These are phyloP conservation scores for Tetragonisca angustula DNA, from an alignment of 2,888 invertebrate species.

Conservation along the genomic window DNA sequence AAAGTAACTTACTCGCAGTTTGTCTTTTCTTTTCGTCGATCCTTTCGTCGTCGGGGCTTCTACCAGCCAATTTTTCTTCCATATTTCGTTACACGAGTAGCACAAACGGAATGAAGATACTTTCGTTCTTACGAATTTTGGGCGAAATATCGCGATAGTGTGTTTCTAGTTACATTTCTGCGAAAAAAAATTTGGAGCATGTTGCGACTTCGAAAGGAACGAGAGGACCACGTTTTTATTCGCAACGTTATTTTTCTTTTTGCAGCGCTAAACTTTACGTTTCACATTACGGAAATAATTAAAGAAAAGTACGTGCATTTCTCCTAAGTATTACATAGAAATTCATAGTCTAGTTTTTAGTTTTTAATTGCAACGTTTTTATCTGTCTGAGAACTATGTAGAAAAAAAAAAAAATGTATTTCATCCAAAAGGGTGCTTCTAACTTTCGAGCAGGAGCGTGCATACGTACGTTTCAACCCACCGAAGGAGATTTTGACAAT, in stretches of 20 bases:
- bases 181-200: too few relatives aligned
- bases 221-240: too few relatives aligned
- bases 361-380: too few relatives aligned
- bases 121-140: constrained; percentile 35
- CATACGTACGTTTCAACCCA: not conserved
- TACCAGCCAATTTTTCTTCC: constrained; percentile 38
- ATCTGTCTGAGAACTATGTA: not conserved
- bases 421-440: not conserved
- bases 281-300: too few relatives aligned
- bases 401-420: not conserved
- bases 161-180: too few relatives aligned
- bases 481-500: not conserved
- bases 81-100: constrained; percentile 22
- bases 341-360: too few relatives aligned
- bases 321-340: too few relatives aligned
- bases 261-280: too few relatives aligned
- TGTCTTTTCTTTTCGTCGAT: constrained; percentile 26
- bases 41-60: constrained; percentile 7
- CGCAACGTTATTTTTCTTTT: too few relatives aligned
- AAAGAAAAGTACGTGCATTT: too few relatives aligned
- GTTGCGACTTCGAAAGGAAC: too few relatives aligned
- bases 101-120: constrained; percentile 48
- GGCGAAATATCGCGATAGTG: not conserved
- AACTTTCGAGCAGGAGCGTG: too few relatives aligned
- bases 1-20: constrained; percentile 18